Conservation (phyloP, 2,797 vertebrate species). For the Pteropus rufus region DNA sequence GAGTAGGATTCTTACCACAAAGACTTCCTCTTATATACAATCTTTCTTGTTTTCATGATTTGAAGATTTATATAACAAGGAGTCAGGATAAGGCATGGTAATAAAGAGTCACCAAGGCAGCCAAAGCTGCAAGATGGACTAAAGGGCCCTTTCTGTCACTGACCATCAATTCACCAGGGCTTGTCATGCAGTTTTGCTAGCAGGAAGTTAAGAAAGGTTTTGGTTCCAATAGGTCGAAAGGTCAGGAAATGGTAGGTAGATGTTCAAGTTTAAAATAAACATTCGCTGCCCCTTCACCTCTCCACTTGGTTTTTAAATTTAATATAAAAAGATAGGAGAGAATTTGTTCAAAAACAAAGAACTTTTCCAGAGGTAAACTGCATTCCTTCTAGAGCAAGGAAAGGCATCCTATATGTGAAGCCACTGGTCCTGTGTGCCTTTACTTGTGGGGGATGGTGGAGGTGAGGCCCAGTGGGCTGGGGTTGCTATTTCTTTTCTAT, state of each 20-base stretch:
- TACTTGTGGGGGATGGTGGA: neutral
- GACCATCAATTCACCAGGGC: neutral
- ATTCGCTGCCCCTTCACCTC: neutral
- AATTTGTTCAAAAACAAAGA: neutral
- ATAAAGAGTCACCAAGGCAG: neutral
- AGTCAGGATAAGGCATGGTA: neutral
- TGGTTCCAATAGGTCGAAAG: neutral
- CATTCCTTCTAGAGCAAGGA: neutral
- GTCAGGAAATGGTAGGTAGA: neutral
- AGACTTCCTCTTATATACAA: neutral
- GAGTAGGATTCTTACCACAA: neutral
- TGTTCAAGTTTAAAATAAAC: neutral
- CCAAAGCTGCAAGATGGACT: neutral
- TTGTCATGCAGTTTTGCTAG: neutral
- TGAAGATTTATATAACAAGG: neutral
- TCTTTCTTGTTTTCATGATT: neutral
- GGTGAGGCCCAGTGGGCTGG: neutral
- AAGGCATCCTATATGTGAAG: neutral
- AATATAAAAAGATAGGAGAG: neutral
- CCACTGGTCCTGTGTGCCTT: neutral
- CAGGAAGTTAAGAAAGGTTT: neutral
- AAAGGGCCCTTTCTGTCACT: neutral
- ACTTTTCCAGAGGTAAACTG: neutral
- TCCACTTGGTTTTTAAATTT: neutral
- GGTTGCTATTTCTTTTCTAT: constrained; percentile 46